Evolutionary conservation across 2,888 invertebrate genomes (phyloP).

Genomic region (Iphiclides podalirius): DNA sequence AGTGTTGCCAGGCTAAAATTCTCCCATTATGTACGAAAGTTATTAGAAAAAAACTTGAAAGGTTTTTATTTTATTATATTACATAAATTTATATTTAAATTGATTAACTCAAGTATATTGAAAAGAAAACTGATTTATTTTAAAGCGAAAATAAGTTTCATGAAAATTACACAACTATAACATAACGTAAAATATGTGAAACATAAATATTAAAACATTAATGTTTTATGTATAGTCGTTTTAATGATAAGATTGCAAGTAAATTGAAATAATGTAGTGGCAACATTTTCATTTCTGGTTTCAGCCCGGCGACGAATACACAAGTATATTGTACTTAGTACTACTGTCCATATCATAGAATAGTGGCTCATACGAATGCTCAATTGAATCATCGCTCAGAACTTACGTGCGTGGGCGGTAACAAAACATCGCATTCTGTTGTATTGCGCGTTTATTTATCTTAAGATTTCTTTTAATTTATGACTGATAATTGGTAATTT

Average conservation of each 20-base stretch:
- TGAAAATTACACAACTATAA: too few species aligned
- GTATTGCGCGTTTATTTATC: constrained; percentile 51
- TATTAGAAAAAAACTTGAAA: too few species aligned
- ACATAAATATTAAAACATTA: too few species aligned
- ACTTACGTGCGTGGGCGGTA: constrained; percentile 51
- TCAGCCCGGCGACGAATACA: neutral
- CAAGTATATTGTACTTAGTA: neutral
- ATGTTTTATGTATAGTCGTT: too few species aligned
- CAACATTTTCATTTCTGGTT: constrained; percentile 7
- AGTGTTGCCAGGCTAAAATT: neutral
- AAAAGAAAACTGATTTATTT: too few species aligned
- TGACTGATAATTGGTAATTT: constrained; percentile 47
- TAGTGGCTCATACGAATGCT: constrained; percentile 34
- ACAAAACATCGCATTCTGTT: constrained; percentile 49
- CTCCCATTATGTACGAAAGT: neutral
- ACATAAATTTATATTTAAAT: too few species aligned
- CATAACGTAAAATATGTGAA: too few species aligned
- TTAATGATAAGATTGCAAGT: too few species aligned
- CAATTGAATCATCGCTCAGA: constrained; percentile 58
- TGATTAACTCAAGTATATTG: too few species aligned
- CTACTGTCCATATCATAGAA: constrained; percentile 9
- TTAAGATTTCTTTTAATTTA: constrained; percentile 39
- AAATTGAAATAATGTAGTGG: neutral
- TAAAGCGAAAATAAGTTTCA: too few species aligned
- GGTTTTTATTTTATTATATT: too few species aligned